Conservation (phyloP, 2,888 invertebrate species). For the Serripes groenlandicus region DNA sequence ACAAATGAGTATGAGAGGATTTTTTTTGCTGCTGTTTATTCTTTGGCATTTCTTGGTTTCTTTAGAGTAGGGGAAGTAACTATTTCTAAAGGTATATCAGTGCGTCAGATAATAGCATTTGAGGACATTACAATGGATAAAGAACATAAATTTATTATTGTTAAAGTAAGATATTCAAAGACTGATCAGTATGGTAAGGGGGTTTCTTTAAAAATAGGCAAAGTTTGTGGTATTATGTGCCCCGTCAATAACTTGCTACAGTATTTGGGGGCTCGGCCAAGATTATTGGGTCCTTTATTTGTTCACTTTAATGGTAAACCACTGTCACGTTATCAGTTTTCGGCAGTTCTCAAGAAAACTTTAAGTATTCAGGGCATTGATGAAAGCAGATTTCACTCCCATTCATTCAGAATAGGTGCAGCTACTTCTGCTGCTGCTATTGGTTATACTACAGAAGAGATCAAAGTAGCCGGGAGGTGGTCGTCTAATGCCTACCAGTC, state of each 20-base stretch:
- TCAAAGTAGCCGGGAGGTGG: slow-evolving; percentile 39
- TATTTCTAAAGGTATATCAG: too few species aligned
- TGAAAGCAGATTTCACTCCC: slow-evolving; percentile 17
- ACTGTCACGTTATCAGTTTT: slow-evolving; percentile 52
- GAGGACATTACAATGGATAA: too few species aligned
- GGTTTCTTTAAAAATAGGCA: background rate
- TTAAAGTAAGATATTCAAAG: too few species aligned
- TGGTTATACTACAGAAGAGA: slow-evolving; percentile 23
- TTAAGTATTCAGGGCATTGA: background rate
- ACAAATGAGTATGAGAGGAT: too few species aligned
- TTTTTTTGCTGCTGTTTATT: too few species aligned
- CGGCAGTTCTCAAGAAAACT: slow-evolving; percentile 28
- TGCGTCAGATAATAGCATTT: too few species aligned
- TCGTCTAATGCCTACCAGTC: slow-evolving; percentile 22
- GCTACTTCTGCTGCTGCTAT: slow-evolving; percentile 30
- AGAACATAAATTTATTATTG: too few species aligned
- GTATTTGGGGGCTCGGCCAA: slow-evolving; percentile 14
- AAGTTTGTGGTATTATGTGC: background rate
- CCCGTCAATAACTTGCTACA: slow-evolving; percentile 4
- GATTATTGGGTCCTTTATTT: slow-evolving; percentile 18
- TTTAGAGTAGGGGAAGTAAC: too few species aligned
- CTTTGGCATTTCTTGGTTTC: too few species aligned
- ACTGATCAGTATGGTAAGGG: slow-evolving; percentile 38
- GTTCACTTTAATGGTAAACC: slow-evolving; percentile 37
- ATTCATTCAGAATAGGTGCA: slow-evolving; percentile 46